A percentile compares a stretch with the other conserved stretches of the same genome.
These are phyloP conservation scores for Didymodactylos carnosus DNA, from an alignment of 2,888 invertebrate genomes.

Conservation along the genomic window DNA sequence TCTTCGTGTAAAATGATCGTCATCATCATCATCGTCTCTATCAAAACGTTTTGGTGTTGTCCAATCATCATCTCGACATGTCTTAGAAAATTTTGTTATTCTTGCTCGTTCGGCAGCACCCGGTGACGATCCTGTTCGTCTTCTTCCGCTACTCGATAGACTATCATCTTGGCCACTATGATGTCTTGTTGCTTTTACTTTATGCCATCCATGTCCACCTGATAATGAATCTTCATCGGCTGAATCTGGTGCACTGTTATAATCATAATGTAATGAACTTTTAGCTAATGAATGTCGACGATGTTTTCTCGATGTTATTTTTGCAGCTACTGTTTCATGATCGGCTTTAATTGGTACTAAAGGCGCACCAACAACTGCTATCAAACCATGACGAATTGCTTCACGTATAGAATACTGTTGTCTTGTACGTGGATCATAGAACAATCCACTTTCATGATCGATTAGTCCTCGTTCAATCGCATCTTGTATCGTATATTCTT, in stretches of 20 bases:
- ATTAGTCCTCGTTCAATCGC: slow-evolving; percentile 4
- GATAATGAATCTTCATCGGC: background rate
- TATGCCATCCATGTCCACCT: background rate
- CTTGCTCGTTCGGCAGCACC: too few species aligned
- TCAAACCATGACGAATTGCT: slow-evolving; percentile 9
- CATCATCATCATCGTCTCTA: background rate
- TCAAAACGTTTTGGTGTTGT: background rate
- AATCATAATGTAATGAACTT: background rate
- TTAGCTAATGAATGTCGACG: background rate
- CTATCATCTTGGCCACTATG: too few species aligned
- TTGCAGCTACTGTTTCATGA: slow-evolving; percentile 9
- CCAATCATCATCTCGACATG: background rate
- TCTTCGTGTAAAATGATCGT: too few species aligned
- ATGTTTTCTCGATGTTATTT: slow-evolving; percentile 10
- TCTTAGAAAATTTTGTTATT: too few species aligned
- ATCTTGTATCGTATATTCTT: slow-evolving; percentile 8
- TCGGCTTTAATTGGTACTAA: slow-evolving; percentile 4
- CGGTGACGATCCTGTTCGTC: background rate
- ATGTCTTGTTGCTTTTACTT: background rate
- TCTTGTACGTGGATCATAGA: slow-evolving; percentile 2
- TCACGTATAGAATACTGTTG: slow-evolving; percentile 8
- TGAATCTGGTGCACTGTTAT: background rate
- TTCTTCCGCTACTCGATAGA: too few species aligned
- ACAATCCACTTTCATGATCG: slow-evolving; percentile 8
- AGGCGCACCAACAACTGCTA: slow-evolving; percentile 11